Evolutionary conservation across 2,797 vertebrate genomes (phyloP), one percentile per base, ranked within the genome.

Genomic region (Spinibarbus caldwelli): DNA sequence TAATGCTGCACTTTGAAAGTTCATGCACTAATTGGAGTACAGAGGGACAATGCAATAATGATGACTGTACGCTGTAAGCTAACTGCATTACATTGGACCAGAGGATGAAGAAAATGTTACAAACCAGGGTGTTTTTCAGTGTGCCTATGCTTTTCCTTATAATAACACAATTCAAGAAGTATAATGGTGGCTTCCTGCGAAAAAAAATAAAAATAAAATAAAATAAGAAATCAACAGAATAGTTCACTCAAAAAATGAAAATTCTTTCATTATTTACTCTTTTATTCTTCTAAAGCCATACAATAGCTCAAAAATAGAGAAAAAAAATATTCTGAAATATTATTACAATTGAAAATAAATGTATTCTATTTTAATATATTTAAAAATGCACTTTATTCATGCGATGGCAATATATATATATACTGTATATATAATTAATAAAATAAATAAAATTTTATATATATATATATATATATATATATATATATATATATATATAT

Each of bases 21-120:
- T 19, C 23, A 83, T 5, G 21, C 1, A n/a, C 26, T 80, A 75
- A 80, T 68, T 79, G 68, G 57, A 72, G 59, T 76, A 59, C 21
- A 23, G 68, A 66, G 38, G 7, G 9, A 59, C 6, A 19, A 45
- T 38, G 54, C 36, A 64, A 36, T 80, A 79, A 76, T 84, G 62
- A 73, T 70, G n/a, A 17, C 29, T 34, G 66, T 45, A 49, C 47
- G n/a, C 8, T 59, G 66, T 84, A 9, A 67, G 66, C 10, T 68
- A 73, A 49, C 71, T 41, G 73, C 52, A 19, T 71, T 68, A 62
- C 52, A 78, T 23, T 62, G 52, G 41, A n/a, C 41, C 49, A 23
- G 54, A 66, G 34, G n/a, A 23, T 49, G 64, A 71, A 47, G 62
- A 59, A 70, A 71, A 62, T 62, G 66, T 75, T 77, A 36, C 6